These are phyloP conservation scores for Phaethon lepturus DNA, from an alignment of 2,113 vertebrate genomes.

Conservation along the genomic window DNA sequence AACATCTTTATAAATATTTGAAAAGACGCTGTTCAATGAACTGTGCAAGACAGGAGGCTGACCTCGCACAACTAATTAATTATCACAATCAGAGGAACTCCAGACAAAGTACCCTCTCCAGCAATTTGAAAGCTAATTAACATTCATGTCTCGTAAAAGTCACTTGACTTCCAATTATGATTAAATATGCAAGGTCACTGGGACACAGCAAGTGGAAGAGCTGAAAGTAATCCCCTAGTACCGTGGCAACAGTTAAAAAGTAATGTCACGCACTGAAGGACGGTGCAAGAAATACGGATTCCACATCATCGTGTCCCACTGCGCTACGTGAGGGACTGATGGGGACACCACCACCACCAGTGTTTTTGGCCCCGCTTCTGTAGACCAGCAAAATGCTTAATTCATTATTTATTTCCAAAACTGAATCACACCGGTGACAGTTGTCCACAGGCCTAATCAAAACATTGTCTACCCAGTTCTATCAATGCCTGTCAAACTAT, in stretches of 20 bases:
- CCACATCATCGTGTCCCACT: rapidly evolving
- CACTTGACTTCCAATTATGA: conserved; percentile 74
- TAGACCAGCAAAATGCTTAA: background rate
- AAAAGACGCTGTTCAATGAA: conserved; percentile 63
- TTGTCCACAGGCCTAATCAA: background rate
- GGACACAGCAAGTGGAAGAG: conserved; percentile 38
- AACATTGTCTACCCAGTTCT: background rate
- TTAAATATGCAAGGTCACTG: conserved; percentile 74
- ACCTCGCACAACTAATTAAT: conserved; percentile 73
- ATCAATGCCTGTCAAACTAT: background rate
- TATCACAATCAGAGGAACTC: conserved; percentile 74
- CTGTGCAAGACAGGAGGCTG: conserved; percentile 67
- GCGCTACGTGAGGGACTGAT: background rate
- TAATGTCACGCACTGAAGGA: background rate
- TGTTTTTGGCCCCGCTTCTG: background rate
- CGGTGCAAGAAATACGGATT: background rate
- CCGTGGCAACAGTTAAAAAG: background rate
- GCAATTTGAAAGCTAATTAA: conserved; percentile 74
- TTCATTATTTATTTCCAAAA: background rate
- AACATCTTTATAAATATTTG: conserved; percentile 74
- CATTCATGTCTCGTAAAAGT: conserved; percentile 68
- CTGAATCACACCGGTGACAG: background rate
- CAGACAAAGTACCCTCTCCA: conserved; percentile 66
- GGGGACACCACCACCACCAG: background rate
- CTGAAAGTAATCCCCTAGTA: conserved; percentile 24